Evolutionary conservation across 2,888 invertebrate genomes (phyloP), one percentile per base, ranked within the genome.

Genomic region (Sesamia inferens): DNA sequence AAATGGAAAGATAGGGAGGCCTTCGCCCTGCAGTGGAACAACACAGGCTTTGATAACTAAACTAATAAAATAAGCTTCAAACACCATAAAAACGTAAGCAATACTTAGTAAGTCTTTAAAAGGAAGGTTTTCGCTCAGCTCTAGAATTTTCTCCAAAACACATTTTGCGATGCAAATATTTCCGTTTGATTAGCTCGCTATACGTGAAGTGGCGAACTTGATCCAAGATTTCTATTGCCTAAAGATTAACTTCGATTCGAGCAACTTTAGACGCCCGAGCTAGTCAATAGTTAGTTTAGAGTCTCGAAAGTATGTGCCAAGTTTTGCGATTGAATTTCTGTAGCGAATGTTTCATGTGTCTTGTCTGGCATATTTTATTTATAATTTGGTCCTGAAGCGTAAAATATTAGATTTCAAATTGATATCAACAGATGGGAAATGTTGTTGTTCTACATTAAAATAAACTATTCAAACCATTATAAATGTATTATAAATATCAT

Each of bases 271-370:
- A 62, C 63, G 76, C 59, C 47, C n/a, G 63, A 86, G 71, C 83
- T 78, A 63, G 76, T 82, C 81, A 82, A 87, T 86, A 88, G 82
- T 85, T 79, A 83, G 79, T 82, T 82, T 78, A 77, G 82, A 84
- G 78, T 88, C 84, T 13, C 13, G 51, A 64, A 82, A 86, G 76
- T 78, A 86, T 87, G 78, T 81, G 68, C 74, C 68, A 82, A 86
- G 82, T 79, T 86, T 73, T 19, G 7, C 72, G 74, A 84, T 86
- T 79, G 81, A 84, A 87, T 83, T 84, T 85, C 63, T 44, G 72
- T 74, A 79, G 70, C 68, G 70, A 77, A 77, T 68, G 70, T 66
- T 79, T 76, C 47, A 68, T 59, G 51, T 82, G 75, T 75, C 75
- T 70, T 31, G 24, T 70, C 44, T 71, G 47, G 54, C 13, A 4